A percentile compares a stretch with the other conserved stretches of the same genome.
Conservation (phyloP, 2,888 invertebrate genomes). For the Lasioglossum oenotherae region DNA sequence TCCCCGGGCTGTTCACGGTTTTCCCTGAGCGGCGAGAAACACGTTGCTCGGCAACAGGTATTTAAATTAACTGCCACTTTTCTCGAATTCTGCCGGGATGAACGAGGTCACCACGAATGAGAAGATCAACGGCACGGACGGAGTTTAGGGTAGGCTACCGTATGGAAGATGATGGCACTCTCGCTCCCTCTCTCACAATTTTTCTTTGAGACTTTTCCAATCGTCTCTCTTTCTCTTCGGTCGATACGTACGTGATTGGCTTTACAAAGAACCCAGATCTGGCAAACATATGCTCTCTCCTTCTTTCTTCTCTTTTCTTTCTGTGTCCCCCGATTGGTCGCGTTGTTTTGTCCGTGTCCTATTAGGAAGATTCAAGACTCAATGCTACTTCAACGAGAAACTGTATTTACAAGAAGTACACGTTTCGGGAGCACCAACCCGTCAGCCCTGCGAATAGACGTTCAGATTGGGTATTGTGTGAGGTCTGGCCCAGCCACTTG, state of each 20-base stretch:
- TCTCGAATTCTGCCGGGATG: slow-evolving; percentile 47
- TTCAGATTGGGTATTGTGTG: slow-evolving; percentile 1
- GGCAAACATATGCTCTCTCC: slow-evolving; percentile 22
- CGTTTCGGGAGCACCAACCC: neutral
- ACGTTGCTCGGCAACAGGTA: slow-evolving; percentile 69
- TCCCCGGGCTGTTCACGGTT: neutral
- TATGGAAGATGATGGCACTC: slow-evolving; percentile 9
- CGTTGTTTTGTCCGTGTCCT: neutral
- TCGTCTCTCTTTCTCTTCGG: slow-evolving; percentile 17
- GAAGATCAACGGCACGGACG: slow-evolving; percentile 43
- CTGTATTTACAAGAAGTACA: slow-evolving; percentile 1
- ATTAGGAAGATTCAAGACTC: neutral
- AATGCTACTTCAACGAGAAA: neutral
- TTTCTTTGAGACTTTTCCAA: neutral
- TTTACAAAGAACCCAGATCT: slow-evolving; percentile 32
- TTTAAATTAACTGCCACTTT: slow-evolving; percentile 66
- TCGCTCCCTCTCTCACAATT: neutral
- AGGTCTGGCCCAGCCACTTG: neutral
- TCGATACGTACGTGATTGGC: slow-evolving; percentile 69
- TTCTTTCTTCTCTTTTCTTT: neutral
- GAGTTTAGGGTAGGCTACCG: slow-evolving; percentile 32
- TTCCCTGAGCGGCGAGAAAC: slow-evolving; percentile 26
- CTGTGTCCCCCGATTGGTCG: neutral
- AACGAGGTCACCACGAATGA: slow-evolving; percentile 37
- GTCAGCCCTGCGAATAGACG: neutral